Evolutionary conservation across 2,113 vertebrate species (phyloP).

Genomic region (Terrapene triunguis): DNA sequence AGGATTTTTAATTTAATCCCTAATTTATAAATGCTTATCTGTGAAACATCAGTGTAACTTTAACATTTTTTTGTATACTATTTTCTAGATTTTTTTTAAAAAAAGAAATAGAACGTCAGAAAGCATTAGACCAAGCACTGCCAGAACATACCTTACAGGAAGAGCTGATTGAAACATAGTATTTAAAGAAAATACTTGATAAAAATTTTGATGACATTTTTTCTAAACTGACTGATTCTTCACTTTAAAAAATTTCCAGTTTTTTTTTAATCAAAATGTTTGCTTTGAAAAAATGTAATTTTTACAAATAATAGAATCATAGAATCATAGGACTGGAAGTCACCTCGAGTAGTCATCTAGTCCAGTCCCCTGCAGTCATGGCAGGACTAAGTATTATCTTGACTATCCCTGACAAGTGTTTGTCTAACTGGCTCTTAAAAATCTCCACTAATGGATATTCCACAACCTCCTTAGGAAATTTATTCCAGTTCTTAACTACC

Average conservation of each 20-base stretch:
- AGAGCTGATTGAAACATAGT: background rate
- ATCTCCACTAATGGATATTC: too few species aligned
- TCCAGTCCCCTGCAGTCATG: too few species aligned
- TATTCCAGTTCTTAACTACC: too few species aligned
- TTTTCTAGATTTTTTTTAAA: background rate
- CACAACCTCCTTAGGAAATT: too few species aligned
- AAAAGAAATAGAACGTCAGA: background rate
- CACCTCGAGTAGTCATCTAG: too few species aligned
- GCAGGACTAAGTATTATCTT: too few species aligned
- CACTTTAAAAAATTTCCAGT: background rate
- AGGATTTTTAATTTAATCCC: slow-evolving; percentile 24
- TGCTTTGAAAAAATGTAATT: background rate
- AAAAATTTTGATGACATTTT: background rate
- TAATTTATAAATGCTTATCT: slow-evolving; percentile 16
- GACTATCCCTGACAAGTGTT: too few species aligned
- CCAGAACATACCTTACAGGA: background rate
- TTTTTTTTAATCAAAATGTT: background rate
- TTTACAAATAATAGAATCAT: background rate
- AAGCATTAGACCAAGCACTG: background rate
- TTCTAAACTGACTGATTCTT: background rate
- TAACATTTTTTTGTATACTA: background rate
- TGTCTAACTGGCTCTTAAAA: too few species aligned
- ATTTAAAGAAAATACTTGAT: background rate
- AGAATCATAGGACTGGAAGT: too few species aligned
- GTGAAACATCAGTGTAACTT: background rate